phyloP scores from a whole-genome alignment of 2,888 invertebrate species.

The Teleiodes luculella region DNA sequence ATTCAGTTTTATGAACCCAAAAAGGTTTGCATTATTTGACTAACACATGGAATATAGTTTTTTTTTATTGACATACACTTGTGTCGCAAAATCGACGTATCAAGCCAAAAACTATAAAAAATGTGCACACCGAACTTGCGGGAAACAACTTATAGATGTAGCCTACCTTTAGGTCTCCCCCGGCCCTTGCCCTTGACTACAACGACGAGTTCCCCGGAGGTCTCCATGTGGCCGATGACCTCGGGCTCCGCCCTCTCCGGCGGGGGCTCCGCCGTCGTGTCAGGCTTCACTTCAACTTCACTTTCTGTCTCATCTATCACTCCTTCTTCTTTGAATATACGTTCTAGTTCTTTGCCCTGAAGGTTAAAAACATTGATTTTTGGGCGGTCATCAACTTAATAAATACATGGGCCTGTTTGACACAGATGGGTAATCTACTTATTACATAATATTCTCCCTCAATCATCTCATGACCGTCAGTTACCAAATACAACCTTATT shows the following conservation, averaged over 20 bases:
- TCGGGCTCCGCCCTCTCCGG: constrained; percentile 62
- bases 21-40: too few species aligned
- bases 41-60: too few species aligned
- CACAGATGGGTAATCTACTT: too few species aligned
- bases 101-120: too few species aligned
- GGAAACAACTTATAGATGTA: background rate
- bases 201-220: constrained; percentile 81
- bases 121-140: background rate
- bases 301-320: constrained; percentile 81
- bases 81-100: too few species aligned
- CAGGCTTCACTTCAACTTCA: constrained; percentile 52
- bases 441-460: too few species aligned
- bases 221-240: constrained; percentile 83
- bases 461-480: too few species aligned
- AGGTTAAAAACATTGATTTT: constrained; percentile 7
- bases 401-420: too few species aligned
- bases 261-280: constrained; percentile 25
- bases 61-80: too few species aligned
- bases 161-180: constrained; percentile 72
- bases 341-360: constrained; percentile 86
- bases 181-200: constrained; percentile 78
- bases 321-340: constrained; percentile 85
- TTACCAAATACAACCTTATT: too few species aligned
- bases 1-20: too few species aligned
- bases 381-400: too few species aligned